A percentile compares a stretch with the other conserved stretches of the same genome.
Evolutionary conservation across 1,140 invertebrate species (phyloP).

Genomic region (Eulimnadia texana): DNA sequence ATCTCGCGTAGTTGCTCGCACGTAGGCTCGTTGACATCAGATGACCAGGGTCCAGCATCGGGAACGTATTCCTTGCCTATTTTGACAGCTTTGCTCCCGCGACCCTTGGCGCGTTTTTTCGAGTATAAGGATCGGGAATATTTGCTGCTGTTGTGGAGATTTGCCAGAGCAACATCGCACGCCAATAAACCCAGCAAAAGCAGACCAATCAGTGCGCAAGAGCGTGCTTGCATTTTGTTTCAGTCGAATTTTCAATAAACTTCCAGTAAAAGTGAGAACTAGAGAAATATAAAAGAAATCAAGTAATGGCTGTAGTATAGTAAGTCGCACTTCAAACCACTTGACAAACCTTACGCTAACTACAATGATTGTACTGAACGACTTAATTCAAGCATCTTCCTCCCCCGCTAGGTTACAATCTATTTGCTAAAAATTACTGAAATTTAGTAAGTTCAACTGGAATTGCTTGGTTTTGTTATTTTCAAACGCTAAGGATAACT

Average conservation of each 20-base stretch:
- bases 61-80: constrained; percentile 25
- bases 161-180: background rate
- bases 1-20: constrained; percentile 75
- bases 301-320: too few species aligned
- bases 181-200: background rate
- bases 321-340: too few species aligned
- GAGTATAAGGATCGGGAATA: background rate
- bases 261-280: too few species aligned
- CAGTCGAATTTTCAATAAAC: background rate
- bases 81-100: background rate
- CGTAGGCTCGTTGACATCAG: constrained; percentile 44
- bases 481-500: too few species aligned
- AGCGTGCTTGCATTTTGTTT: background rate
- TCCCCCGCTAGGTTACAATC: too few species aligned
- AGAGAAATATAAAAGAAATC: too few species aligned
- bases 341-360: too few species aligned
- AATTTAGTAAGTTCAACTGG: too few species aligned
- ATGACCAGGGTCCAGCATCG: constrained; percentile 21
- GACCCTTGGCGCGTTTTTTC: background rate
- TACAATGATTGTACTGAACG: too few species aligned
- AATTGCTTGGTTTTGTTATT: too few species aligned
- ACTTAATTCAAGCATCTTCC: too few species aligned
- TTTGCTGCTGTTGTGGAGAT: background rate
- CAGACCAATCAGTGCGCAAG: background rate
- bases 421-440: too few species aligned